Evolutionary conservation across 2,113 vertebrate species (phyloP).

Genomic region (Nannospalax galili): DNA sequence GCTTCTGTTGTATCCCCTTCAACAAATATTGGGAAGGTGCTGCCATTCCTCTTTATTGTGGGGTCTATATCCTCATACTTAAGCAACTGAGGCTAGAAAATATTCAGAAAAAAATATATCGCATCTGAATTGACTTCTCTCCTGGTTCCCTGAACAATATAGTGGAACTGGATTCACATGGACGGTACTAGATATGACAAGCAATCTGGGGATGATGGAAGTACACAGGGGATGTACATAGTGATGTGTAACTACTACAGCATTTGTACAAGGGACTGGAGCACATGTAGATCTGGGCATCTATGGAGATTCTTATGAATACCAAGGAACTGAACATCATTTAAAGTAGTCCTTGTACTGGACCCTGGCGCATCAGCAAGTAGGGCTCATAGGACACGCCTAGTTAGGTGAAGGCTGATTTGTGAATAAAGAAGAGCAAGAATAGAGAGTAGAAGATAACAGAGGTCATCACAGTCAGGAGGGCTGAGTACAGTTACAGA

Average conservation of each 20-base stretch:
- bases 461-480: not conserved
- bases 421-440: not conserved
- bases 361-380: not conserved
- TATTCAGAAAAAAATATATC: not conserved
- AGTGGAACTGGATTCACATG: not conserved
- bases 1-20: not conserved
- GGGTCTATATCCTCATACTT: not conserved
- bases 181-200: too few relatives aligned
- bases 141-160: not conserved
- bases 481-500: not conserved
- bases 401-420: not conserved
- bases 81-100: not conserved
- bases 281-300: not conserved
- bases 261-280: not conserved
- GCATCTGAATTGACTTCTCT: not conserved
- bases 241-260: not conserved
- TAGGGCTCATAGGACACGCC: not conserved
- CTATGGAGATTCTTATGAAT: too few relatives aligned
- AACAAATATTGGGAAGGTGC: not conserved
- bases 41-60: too few relatives aligned
- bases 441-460: not conserved
- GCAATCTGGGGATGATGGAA: not conserved
- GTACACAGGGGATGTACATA: not conserved
- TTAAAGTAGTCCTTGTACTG: not conserved
- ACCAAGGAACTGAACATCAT: not conserved